Conservation (phyloP, 2,888 invertebrate genomes). For the Cephonodes hylas region DNA sequence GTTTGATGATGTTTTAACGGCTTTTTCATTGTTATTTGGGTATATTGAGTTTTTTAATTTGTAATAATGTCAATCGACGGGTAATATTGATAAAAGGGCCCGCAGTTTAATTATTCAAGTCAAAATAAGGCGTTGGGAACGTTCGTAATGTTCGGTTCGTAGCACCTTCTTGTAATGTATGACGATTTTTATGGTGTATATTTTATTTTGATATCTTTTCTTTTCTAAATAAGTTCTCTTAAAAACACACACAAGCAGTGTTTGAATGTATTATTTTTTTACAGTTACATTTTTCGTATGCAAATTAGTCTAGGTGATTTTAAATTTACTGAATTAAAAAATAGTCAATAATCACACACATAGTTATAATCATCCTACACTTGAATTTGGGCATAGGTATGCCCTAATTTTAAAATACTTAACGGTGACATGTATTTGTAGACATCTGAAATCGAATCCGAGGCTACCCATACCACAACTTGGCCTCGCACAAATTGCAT, state of each 20-base stretch:
- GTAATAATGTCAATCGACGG: constrained; percentile 8
- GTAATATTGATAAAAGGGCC: constrained; percentile 1
- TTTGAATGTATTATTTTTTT: neutral
- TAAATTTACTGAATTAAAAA: too few relatives aligned
- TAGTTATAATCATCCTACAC: too few relatives aligned
- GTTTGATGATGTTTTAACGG: constrained; percentile 10
- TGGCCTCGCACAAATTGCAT: too few relatives aligned
- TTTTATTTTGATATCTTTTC: neutral
- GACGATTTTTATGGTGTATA: neutral
- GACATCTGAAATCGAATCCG: too few relatives aligned
- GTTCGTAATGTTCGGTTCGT: neutral
- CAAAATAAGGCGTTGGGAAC: neutral
- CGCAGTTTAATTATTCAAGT: neutral
- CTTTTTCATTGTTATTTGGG: constrained; percentile 7
- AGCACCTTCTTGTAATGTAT: neutral
- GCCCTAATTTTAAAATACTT: too few relatives aligned
- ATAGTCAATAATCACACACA: too few relatives aligned
- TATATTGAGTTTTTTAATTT: constrained; percentile 4
- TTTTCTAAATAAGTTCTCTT: too few relatives aligned
- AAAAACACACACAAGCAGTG: too few relatives aligned
- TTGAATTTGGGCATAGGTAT: too few relatives aligned
- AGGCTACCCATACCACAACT: too few relatives aligned
- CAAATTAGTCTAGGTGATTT: too few relatives aligned
- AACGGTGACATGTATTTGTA: too few relatives aligned
- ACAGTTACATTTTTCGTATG: neutral